Percentiles rank a stretch among this genome's conserved stretches.
phyloP scores from a whole-genome alignment of 2,888 invertebrate genomes.

The Caprella mutica region DNA sequence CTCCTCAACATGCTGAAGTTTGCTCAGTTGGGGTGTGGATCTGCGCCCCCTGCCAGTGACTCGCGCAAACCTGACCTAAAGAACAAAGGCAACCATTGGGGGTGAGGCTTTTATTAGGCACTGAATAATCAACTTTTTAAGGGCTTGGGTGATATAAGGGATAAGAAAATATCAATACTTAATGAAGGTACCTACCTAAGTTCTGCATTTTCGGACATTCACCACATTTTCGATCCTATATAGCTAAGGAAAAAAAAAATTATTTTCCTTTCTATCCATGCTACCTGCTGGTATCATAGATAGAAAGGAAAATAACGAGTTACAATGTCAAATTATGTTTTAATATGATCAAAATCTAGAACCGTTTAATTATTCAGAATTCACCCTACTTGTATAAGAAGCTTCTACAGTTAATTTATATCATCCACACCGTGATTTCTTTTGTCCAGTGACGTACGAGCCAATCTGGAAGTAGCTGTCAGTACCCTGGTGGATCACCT shows the following conservation, averaged over 20 bases:
- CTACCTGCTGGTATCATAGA: too few species aligned
- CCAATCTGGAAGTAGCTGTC: conserved; percentile 80
- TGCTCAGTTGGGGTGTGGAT: conserved; percentile 81
- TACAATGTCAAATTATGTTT: too few species aligned
- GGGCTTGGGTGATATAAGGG: too few species aligned
- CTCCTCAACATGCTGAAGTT: conserved; percentile 85
- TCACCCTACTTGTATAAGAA: neutral
- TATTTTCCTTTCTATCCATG: too few species aligned
- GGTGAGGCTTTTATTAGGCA: conserved; percentile 47
- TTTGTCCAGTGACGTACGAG: conserved; percentile 64
- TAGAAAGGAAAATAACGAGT: too few species aligned
- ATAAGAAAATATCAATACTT: too few species aligned
- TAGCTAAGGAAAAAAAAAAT: too few species aligned
- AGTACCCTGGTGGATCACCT: conserved; percentile 51
- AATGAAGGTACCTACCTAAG: too few species aligned
- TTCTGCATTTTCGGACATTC: too few species aligned
- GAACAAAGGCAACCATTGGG: conserved; percentile 82
- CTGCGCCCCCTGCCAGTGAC: conserved; percentile 46
- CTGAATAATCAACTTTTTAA: too few species aligned
- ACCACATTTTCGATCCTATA: too few species aligned
- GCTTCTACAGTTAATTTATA: neutral
- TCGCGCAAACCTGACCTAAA: conserved; percentile 73
- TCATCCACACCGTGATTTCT: conserved; percentile 1
- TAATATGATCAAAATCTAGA: neutral
- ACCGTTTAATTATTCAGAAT: neutral